phyloP scores from a whole-genome alignment of 2,888 invertebrate species.

The Ophraella communa region DNA sequence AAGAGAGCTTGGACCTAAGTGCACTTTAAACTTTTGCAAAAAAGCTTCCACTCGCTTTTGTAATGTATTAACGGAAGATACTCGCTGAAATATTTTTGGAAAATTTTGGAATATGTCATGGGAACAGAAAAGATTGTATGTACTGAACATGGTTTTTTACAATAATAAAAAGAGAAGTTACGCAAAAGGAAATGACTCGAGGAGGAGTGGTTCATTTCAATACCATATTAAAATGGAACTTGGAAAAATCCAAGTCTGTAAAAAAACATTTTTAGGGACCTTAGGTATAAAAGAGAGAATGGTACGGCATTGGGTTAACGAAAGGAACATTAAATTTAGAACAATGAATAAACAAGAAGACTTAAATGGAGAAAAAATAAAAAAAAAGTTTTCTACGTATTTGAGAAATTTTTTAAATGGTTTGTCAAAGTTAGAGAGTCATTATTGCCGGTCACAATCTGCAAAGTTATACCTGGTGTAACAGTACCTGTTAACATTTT shows the following conservation, averaged over 20 bases:
- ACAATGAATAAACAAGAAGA: constrained; percentile 2
- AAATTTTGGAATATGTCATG: constrained; percentile 27
- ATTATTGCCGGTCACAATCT: constrained; percentile 20
- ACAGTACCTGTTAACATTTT: too few relatives aligned
- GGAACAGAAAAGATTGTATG: constrained; percentile 20
- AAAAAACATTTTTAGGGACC: constrained; percentile 14
- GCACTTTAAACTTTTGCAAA: too few relatives aligned
- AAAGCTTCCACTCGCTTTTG: too few relatives aligned
- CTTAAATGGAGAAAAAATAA: constrained; percentile 5
- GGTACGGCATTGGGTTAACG: constrained; percentile 17
- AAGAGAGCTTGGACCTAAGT: too few relatives aligned
- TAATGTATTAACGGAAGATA: constrained; percentile 4
- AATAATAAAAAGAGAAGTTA: constrained; percentile 14
- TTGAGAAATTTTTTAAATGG: constrained; percentile 8
- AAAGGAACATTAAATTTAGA: background rate
- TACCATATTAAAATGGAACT: constrained; percentile 11
- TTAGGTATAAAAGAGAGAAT: constrained; percentile 18
- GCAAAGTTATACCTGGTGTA: constrained; percentile 22
- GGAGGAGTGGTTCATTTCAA: constrained; percentile 22
- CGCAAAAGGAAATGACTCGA: constrained; percentile 16
- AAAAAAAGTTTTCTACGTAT: constrained; percentile 9
- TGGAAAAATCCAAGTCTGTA: constrained; percentile 18
- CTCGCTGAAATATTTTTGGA: constrained; percentile 14
- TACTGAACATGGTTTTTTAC: constrained; percentile 14
- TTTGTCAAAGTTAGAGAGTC: constrained; percentile 26